Conservation (phyloP, 1,140 invertebrate species). For the Bombus picipes region DNA sequence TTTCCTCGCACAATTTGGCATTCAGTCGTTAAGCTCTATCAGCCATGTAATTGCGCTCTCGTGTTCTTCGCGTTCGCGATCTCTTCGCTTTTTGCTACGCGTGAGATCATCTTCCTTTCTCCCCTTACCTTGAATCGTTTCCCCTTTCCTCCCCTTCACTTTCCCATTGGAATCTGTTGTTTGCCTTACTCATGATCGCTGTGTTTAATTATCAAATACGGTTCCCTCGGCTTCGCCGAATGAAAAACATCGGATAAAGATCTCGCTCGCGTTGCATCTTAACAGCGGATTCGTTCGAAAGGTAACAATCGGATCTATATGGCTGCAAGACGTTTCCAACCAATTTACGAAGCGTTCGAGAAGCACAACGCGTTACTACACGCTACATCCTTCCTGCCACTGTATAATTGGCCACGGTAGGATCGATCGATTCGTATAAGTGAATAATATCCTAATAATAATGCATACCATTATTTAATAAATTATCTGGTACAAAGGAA, state of each 20-base stretch:
- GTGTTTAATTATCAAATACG: no score
- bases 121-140: background rate
- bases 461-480: background rate
- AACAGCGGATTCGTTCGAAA: background rate
- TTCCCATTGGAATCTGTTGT: no score
- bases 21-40: slow-evolving; percentile 52
- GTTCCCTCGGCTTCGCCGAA: no score
- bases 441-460: slow-evolving; percentile 33
- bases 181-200: no score
- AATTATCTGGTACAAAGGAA: slow-evolving; percentile 2
- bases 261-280: background rate
- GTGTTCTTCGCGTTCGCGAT: background rate
- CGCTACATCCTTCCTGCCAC: slow-evolving; percentile 21
- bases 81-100: slow-evolving; percentile 40
- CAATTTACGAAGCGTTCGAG: background rate
- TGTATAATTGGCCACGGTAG: slow-evolving; percentile 16
- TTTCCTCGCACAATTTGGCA: slow-evolving; percentile 39
- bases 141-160: no score
- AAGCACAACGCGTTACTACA: background rate
- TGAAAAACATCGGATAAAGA: no score
- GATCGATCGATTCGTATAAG: slow-evolving; percentile 9
- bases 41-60: slow-evolving; percentile 50
- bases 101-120: slow-evolving; percentile 51
- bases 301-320: no score
- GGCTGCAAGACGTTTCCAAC: no score